Percentiles rank a stretch among this genome's conserved stretches.
Conservation (phyloP, 2,113 vertebrate genomes). For the Nestor notabilis region DNA sequence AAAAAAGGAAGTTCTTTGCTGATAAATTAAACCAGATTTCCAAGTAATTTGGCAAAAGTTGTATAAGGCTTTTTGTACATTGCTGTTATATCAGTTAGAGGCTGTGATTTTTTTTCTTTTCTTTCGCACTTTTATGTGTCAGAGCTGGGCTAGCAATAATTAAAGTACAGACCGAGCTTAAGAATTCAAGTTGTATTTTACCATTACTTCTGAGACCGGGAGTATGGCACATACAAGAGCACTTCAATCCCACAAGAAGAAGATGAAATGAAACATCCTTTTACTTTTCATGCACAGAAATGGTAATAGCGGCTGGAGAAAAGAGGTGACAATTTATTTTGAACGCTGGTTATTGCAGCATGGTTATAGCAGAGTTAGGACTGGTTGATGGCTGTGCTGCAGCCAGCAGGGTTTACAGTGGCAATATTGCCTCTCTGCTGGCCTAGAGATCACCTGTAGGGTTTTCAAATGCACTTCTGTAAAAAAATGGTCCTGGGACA, state of each 20-base stretch:
- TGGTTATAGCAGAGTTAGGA: neutral
- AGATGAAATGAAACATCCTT: constrained; percentile 39
- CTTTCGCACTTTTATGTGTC: rapidly evolving
- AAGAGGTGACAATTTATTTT: constrained; percentile 30
- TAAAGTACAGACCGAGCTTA: neutral
- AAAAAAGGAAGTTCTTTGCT: neutral
- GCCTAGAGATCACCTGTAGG: neutral
- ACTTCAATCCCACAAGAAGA: neutral
- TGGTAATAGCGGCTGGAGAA: neutral
- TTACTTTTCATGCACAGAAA: constrained; percentile 29
- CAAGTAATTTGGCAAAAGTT: neutral
- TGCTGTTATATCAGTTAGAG: neutral
- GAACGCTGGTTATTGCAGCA: neutral
- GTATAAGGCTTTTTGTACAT: neutral
- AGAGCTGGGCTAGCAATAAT: constrained; percentile 9
- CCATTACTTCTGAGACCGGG: neutral
- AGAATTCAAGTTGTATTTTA: neutral
- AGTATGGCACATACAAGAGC: neutral
- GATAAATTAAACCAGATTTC: constrained; percentile 13
- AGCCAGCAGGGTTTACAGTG: neutral
- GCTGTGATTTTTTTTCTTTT: neutral
- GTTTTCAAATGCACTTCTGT: neutral
- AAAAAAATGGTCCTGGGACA: neutral
- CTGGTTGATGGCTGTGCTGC: neutral
- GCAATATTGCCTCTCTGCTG: neutral